Base-by-base conservation (phyloP, 1,140 invertebrate genomes). In the Drosophila arizonae region DNA sequence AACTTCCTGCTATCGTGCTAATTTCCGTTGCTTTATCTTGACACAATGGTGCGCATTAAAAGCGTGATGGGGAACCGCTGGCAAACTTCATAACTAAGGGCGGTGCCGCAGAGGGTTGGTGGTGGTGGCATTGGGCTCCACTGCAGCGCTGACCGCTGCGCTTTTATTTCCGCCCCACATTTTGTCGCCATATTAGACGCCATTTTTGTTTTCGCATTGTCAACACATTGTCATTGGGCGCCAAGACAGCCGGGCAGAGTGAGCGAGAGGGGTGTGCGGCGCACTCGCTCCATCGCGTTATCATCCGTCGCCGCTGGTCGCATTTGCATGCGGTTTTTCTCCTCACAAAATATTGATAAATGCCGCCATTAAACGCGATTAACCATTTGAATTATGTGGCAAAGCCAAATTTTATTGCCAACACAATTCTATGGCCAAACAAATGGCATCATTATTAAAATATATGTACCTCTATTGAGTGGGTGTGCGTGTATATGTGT, bases 11-110 rank as follows among this genome's bases (percentile, higher is more conserved):
- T 90, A 90, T 90, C 90, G 90, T 90, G 90, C 90, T 91, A 91
- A 91, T 91, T 91, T 91, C 90, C 90, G 90, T 85, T 90, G 73
- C 90, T 91, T 91, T 91, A 91, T 91, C 90, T 91, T 90, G 90
- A 90, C 90, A 91, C 90, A 91, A 91, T 91, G 90, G 90, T 75
- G 90, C 86, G 77, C 90, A 91, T 91, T 91, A 91, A 90, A 87
- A 91, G 64, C 69, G 64, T 56, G 56, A 68, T 57, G 66, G 63
- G 57, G 52, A 61, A 45, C 33, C 21, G 54, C 76, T 41, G 71
- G 76, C 48, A 57, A 74, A 71, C 84, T 75, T 69, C 76, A 65
- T 76, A 77, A 61, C 70, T 82, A 88, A 88, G 85, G 74, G 79
- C 43, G 43, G 41, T 54, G 68, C 50, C 10, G 21, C 21, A 3